Evolutionary conservation across 1,140 invertebrate species (phyloP), one percentile per base, ranked within the genome.

Genomic region (Hesperophylax magnus): DNA sequence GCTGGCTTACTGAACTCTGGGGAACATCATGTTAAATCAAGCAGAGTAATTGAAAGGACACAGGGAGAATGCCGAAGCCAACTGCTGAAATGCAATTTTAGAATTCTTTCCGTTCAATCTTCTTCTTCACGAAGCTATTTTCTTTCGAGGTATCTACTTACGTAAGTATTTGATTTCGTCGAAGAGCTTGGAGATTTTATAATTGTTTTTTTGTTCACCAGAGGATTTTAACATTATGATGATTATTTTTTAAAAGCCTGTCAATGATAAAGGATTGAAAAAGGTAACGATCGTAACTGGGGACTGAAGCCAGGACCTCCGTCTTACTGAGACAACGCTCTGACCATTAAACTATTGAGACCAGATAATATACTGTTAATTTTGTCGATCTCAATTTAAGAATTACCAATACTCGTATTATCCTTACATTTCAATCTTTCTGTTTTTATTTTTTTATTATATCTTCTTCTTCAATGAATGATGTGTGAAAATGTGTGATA

Each of bases 101-200:
- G 24, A 61, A 61, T 61, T 61, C 60, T 61, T 61, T 24, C n/a
- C 15, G 11, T 61, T 24, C 60, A 61, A 61, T 61, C 20, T 61
- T 20, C 60, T 24, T 61, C 20, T 61, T 11, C 60, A 27, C 0
- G 20, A 24, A 61, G 56, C 20, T 58, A 20, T 58, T 24, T 61
- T 24, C 60, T 61, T 22, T 24, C 11, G 20, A 61, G 39, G 60
- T 11, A 61, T 27, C 11, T 61, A 15, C 60, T 22, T 11, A 14
- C 1, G 9, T 8, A 14, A 14, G 9, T 47, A 47, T 47, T 47
- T 14, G 39, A 47, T 47, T 47, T 47, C 9, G 56, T 11, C 6
- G n/a, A n/a, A 56, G 54, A 56, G 4, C 17, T 56, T 6, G 18
- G 18, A 56, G 54, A 2, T 56, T 58, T 58, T 22, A 4, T 20